A percentile compares a stretch with the other conserved stretches of the same genome.
Evolutionary conservation across 2,888 invertebrate genomes (phyloP).

Genomic region (Apamea epomidion): DNA sequence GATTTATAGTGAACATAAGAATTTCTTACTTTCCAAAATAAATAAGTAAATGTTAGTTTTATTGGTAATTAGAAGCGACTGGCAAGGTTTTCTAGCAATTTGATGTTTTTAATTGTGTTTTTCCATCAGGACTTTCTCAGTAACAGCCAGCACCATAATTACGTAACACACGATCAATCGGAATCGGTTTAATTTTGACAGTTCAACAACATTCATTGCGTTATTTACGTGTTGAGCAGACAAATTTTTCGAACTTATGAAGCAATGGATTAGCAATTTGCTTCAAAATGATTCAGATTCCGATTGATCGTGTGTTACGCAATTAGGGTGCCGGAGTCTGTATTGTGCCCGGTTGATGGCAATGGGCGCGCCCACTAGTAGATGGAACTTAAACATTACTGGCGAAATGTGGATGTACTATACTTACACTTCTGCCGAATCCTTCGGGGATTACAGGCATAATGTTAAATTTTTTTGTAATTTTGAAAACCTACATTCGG

Average conservation of each 20-base stretch:
- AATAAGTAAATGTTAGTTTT: constrained; percentile 7
- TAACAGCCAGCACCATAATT: no score
- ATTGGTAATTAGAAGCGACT: constrained; percentile 1
- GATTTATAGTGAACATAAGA: neutral
- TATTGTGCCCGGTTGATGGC: neutral
- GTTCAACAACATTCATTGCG: no score
- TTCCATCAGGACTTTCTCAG: neutral
- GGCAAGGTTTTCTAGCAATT: neutral
- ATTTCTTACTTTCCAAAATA: constrained; percentile 5
- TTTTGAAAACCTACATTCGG: neutral
- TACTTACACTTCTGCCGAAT: neutral
- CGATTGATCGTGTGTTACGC: no score
- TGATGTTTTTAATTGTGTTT: neutral
- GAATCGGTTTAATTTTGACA: no score
- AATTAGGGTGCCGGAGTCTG: no score
- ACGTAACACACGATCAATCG: no score
- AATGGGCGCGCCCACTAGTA: neutral
- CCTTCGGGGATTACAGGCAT: neutral
- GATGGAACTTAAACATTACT: neutral
- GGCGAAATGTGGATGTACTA: neutral
- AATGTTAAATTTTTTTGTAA: neutral
- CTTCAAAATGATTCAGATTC: no score
- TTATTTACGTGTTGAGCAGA: no score
- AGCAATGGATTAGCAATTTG: no score
- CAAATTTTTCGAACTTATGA: no score